Percentiles rank a stretch among this genome's conserved stretches.
Conservation (phyloP, 2,113 vertebrate species). For the Plecturocebus donacophilus region DNA sequence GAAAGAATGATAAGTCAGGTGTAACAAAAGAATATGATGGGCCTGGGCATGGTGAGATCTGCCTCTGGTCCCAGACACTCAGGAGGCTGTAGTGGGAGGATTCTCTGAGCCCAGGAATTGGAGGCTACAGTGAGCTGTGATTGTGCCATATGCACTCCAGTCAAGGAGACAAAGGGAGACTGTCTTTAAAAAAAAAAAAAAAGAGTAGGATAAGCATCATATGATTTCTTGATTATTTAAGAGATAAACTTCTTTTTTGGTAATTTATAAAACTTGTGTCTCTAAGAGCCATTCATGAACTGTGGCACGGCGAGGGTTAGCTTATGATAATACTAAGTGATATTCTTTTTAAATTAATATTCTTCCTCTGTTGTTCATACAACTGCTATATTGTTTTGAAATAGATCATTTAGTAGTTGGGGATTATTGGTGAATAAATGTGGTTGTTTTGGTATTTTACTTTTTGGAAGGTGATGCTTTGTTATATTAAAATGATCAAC, state of each 20-base stretch:
- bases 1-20: not conserved
- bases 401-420: not conserved
- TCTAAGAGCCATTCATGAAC: not conserved
- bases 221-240: not conserved
- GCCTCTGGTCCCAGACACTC: too few relatives aligned
- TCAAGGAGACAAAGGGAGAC: too few relatives aligned
- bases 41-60: too few relatives aligned
- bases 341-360: constrained; percentile 26
- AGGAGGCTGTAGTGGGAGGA: too few relatives aligned
- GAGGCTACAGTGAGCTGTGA: too few relatives aligned
- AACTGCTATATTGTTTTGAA: not conserved
- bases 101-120: too few relatives aligned
- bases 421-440: not conserved
- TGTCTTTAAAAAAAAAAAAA: too few relatives aligned
- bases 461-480: constrained; percentile 2
- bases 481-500: not conserved
- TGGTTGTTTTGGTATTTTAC: not conserved
- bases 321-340: not conserved
- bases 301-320: not conserved
- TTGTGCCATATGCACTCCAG: too few relatives aligned
- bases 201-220: not conserved
- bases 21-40: not conserved
- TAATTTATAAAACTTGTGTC: not conserved
- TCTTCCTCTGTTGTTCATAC: not conserved
- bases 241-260: not conserved